phyloP scores from a whole-genome alignment of 1,140 invertebrate genomes.

The Drosophila sturtevanti region DNA sequence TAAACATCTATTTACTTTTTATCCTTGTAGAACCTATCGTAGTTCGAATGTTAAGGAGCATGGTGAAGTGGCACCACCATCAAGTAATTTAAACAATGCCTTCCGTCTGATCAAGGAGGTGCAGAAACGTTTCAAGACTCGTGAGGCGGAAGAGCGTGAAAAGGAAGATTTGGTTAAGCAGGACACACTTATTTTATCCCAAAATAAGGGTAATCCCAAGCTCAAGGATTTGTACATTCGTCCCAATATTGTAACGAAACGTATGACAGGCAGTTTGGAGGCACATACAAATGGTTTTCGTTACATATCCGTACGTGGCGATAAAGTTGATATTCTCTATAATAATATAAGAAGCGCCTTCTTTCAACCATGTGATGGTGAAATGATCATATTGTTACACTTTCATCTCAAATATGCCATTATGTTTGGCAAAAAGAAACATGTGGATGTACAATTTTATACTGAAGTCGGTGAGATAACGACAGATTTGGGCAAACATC shows the following conservation, averaged over 20 bases:
- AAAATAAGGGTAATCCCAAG: conserved; percentile 99
- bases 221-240: conserved; percentile 99
- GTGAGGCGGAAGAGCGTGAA: conserved; percentile 99
- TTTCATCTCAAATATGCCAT: conserved; percentile 99
- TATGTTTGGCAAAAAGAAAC: conserved; percentile 99
- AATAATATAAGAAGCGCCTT: conserved; percentile 99
- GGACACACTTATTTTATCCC: conserved; percentile 97
- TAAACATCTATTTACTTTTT: conserved; percentile 11
- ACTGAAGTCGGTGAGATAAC: conserved; percentile 99
- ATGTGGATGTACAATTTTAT: conserved; percentile 99
- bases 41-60: conserved; percentile 99
- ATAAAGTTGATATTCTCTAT: conserved; percentile 99
- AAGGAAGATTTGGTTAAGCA: conserved; percentile 99
- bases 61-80: conserved; percentile 97
- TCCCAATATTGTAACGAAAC: conserved; percentile 98
- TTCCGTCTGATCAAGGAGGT: conserved; percentile 99
- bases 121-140: conserved; percentile 98
- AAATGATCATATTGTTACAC: conserved; percentile 99
- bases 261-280: conserved; percentile 97
- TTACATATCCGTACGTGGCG: conserved; percentile 98
- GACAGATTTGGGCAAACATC: conserved; percentile 99
- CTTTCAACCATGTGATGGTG: conserved; percentile 99
- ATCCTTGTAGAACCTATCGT: conserved; percentile 93
- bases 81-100: conserved; percentile 97
- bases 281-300: conserved; percentile 99